Base-by-base conservation (phyloP, 2,888 invertebrate species). In the Eustalomyia histrio region DNA sequence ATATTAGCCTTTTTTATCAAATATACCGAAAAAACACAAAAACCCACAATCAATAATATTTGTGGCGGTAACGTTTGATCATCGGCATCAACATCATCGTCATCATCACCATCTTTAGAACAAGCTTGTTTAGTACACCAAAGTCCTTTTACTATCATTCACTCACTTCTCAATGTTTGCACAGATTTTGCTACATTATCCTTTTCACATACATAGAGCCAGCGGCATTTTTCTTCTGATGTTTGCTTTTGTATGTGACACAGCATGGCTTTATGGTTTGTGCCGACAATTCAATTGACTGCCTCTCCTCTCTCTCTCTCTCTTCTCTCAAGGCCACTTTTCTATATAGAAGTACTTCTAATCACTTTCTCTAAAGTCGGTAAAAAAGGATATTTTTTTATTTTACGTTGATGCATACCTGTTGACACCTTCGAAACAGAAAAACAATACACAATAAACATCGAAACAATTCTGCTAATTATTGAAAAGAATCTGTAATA, bases 131-230 rank as follows among this genome's bases (percentile, higher is more conserved):
- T 12, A 39, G 35, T 43, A 14, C 14, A 14, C 2, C 2, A 14
- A 14, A 43, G 43, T 47, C 43, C 43, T 47, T 47, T n/a, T 47
- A n/a, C 14, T 47, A 47, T 47, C 43, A 47, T n/a, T 47, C 5
- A 47, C 43, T 16, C 43, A 5, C 43, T 2, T 47, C 43, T 47
- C n/a, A 35, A n/a, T 76, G 76, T 87, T 87, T 87, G 87, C 86
- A 83, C 82, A 85, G 87, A 87, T 87, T 87, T 87, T 86, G 87
- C 87, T 86, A 87, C 84, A 85, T 86, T 87, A 87, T 87, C 87
- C 87, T 87, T 87, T 29, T 86, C 71, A 78, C 83, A 85, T 72
- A 78, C 83, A 85, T 84, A 85, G 85, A 79, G n/a, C n/a, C n/a
- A n/a, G 75, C 72, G 83, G 79, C 84, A 65, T 69, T 72, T 73